Percentiles rank a stretch among this genome's conserved stretches.
These are phyloP conservation scores for Andrena praecox DNA, from an alignment of 2,888 invertebrate genomes.

Conservation along the genomic window DNA sequence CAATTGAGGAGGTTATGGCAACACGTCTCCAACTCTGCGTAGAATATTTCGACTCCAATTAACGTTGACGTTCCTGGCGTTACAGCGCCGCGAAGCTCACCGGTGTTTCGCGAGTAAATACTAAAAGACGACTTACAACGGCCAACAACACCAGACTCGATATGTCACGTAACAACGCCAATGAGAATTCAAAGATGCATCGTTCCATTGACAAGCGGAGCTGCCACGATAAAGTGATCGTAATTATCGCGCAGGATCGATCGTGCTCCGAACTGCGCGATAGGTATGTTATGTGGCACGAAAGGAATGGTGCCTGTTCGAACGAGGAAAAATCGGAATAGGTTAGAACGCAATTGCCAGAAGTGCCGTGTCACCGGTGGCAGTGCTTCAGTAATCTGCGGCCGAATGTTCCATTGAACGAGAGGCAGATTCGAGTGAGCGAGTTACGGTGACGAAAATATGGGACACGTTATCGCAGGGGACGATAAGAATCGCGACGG, in stretches of 20 bases:
- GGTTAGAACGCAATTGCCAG: slow-evolving; percentile 34
- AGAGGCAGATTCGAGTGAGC: background rate
- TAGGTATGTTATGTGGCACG: slow-evolving; percentile 14
- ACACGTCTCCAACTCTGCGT: slow-evolving; percentile 3
- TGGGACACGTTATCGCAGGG: slow-evolving; percentile 14
- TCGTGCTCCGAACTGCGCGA: background rate
- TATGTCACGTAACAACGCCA: background rate
- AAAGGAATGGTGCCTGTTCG: slow-evolving; percentile 9
- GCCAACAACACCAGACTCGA: background rate
- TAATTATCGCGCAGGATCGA: slow-evolving; percentile 29
- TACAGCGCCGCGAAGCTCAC: background rate
- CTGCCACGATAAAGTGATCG: slow-evolving; percentile 13
- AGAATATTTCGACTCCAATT: background rate
- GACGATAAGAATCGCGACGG: slow-evolving; percentile 27
- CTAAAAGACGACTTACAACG: background rate
- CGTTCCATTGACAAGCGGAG: background rate
- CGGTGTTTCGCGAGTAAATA: background rate
- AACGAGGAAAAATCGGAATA: slow-evolving; percentile 27
- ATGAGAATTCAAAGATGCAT: background rate
- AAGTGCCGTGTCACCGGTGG: background rate
- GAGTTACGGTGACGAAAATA: slow-evolving; percentile 13
- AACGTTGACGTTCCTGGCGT: background rate
- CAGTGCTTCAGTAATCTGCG: background rate
- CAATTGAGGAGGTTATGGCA: slow-evolving; percentile 38
- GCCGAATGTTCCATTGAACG: no score